phyloP scores from a whole-genome alignment of 2,888 invertebrate species.

The Rhyacophila evoluta region DNA sequence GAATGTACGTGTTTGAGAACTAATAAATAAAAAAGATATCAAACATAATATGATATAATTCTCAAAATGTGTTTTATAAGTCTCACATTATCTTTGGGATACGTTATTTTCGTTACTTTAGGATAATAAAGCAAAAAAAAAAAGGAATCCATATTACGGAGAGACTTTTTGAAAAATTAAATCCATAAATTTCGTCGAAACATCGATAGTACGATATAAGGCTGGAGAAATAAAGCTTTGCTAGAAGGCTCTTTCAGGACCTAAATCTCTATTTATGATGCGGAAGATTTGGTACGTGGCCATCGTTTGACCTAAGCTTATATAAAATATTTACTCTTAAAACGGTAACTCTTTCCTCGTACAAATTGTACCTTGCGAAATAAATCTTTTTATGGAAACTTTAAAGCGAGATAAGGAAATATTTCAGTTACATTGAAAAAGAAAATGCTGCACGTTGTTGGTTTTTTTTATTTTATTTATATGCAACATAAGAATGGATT shows the following conservation, averaged over 20 bases:
- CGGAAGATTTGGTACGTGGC: slow-evolving; percentile 31
- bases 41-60: too few species aligned
- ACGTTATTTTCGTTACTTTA: too few species aligned
- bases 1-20: too few species aligned
- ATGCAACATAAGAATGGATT: too few species aligned
- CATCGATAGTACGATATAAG: slow-evolving; percentile 11
- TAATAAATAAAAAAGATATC: too few species aligned
- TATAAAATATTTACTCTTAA: background rate
- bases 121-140: background rate
- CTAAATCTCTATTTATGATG: slow-evolving; percentile 36
- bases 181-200: slow-evolving; percentile 30
- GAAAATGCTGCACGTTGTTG: too few species aligned
- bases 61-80: too few species aligned
- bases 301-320: slow-evolving; percentile 22
- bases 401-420: background rate
- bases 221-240: slow-evolving; percentile 31
- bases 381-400: background rate
- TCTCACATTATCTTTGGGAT: too few species aligned
- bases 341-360: background rate
- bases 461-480: too few species aligned
- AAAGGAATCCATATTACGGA: too few species aligned
- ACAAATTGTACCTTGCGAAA: background rate
- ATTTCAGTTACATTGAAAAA: background rate
- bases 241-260: slow-evolving; percentile 21
- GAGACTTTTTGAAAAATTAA: slow-evolving; percentile 36